These are phyloP conservation scores for Bettongia penicillata DNA, from an alignment of 2,113 vertebrate species.

Conservation along the genomic window DNA sequence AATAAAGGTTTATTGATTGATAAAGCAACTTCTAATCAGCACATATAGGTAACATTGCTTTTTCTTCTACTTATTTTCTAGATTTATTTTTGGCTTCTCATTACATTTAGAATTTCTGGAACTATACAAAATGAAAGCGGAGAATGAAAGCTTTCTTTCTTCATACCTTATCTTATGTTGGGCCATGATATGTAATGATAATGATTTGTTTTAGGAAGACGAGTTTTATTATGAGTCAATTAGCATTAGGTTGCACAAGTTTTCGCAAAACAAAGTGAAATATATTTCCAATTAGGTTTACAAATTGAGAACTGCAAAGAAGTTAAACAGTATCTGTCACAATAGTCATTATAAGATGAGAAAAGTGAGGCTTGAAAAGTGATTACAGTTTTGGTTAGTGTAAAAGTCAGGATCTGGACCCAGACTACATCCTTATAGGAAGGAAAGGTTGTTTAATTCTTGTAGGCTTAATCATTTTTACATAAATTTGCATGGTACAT, in stretches of 20 bases:
- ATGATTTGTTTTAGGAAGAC: neutral
- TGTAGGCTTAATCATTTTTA: neutral
- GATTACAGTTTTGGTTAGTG: neutral
- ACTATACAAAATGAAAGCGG: too few relatives aligned
- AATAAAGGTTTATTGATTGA: too few relatives aligned
- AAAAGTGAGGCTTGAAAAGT: neutral
- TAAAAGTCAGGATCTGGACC: neutral
- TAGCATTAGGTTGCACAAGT: neutral
- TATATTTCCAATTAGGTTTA: neutral
- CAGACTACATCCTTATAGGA: neutral
- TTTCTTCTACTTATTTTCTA: too few relatives aligned
- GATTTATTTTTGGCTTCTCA: too few relatives aligned
- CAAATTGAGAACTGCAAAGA: neutral
- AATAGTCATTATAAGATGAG: neutral
- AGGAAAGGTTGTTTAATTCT: neutral
- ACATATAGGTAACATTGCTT: too few relatives aligned
- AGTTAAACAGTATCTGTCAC: neutral
- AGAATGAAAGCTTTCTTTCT: neutral
- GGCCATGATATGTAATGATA: neutral
- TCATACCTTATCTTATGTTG: neutral
- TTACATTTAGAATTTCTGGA: too few relatives aligned
- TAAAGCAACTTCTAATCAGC: too few relatives aligned
- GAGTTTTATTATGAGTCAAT: neutral
- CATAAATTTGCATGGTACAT: neutral
- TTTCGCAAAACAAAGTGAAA: neutral